These are phyloP conservation scores for Sebastes hopkinsi DNA, from an alignment of 2,797 vertebrate species.

Conservation along the genomic window DNA sequence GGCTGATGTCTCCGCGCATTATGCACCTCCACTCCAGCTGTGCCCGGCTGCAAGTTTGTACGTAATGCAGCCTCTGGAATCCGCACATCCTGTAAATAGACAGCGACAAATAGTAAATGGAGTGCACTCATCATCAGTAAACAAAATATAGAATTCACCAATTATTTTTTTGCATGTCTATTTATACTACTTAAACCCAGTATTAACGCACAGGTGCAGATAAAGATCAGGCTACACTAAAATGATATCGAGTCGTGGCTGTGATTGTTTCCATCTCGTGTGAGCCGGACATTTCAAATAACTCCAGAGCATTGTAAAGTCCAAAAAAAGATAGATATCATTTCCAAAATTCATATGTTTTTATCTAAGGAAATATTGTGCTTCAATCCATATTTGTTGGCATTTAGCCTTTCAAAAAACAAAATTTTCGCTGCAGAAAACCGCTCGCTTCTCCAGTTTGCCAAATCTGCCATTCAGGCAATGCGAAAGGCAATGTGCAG, in stretches of 20 bases:
- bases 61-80: not conserved
- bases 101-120: not conserved
- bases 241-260: too few relatives aligned
- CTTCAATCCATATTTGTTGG: not conserved
- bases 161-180: not conserved
- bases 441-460: too few relatives aligned
- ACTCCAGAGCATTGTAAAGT: not conserved
- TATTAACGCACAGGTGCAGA: not conserved
- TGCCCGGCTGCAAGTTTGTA: not conserved
- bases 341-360: not conserved
- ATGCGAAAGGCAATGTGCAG: too few relatives aligned
- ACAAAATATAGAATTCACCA: rapidly evolving
- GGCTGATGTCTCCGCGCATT: too few relatives aligned
- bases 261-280: too few relatives aligned
- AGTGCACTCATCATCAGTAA: not conserved
- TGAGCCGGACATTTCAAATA: not conserved
- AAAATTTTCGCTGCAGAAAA: too few relatives aligned
- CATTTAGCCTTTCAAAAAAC: too few relatives aligned
- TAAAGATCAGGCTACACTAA: not conserved
- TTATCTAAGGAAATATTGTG: not conserved
- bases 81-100: not conserved
- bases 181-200: not conserved
- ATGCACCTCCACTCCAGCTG: not conserved
- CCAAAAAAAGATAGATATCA: not conserved
- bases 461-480: too few relatives aligned